Percentiles rank a stretch among this genome's conserved stretches.
Evolutionary conservation across 2,113 vertebrate genomes (phyloP).

Genomic region (Crypturellus undulatus): DNA sequence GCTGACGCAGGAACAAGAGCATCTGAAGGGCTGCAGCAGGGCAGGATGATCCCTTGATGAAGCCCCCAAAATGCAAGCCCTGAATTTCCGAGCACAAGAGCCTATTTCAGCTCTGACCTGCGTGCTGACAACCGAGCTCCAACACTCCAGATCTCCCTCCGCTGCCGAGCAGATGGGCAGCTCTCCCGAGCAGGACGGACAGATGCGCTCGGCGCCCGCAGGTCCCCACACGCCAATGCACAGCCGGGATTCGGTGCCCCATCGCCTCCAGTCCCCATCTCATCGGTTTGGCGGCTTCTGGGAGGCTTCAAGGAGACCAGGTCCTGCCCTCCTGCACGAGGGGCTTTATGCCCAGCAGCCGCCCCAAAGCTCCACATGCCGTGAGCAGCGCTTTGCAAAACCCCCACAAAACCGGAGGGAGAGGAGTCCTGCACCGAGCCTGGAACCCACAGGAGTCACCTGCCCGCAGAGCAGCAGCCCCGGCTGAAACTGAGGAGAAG

Average conservation of each 20-base stretch:
- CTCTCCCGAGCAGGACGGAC: background rate
- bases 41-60: background rate
- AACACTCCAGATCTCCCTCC: background rate
- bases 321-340: background rate
- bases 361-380: background rate
- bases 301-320: background rate
- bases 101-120: background rate
- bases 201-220: background rate
- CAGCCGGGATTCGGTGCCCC: background rate
- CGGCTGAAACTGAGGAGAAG: background rate
- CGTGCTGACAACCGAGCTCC: background rate
- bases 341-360: no score
- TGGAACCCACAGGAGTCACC: background rate
- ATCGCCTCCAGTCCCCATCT: background rate
- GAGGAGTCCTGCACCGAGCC: background rate
- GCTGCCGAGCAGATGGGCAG: background rate
- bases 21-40: background rate
- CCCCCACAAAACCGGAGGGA: background rate
- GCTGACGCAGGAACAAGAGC: background rate
- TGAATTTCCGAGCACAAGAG: background rate
- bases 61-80: background rate
- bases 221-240: background rate
- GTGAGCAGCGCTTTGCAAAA: background rate
- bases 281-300: background rate
- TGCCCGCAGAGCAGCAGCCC: background rate